Evolutionary conservation across 2,113 vertebrate species (phyloP).

Genomic region (Seriola dumerili): DNA sequence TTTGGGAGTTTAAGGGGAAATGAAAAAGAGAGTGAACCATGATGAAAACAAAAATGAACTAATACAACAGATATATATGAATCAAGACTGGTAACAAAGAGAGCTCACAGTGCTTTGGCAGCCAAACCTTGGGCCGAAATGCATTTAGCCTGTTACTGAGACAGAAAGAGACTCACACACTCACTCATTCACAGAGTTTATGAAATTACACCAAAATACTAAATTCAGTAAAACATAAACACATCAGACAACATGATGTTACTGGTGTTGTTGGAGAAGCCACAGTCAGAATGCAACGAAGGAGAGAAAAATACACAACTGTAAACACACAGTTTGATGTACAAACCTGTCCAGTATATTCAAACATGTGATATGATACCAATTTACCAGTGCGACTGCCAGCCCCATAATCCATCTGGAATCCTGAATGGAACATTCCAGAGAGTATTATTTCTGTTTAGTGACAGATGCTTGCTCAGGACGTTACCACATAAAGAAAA

Average conservation of each 20-base stretch:
- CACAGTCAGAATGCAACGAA: constrained; percentile 10
- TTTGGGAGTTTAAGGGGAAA: constrained; percentile 44
- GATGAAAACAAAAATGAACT: constrained; percentile 19
- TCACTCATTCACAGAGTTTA: constrained; percentile 33
- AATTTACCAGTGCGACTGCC: constrained; percentile 52
- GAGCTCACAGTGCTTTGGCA: constrained; percentile 61
- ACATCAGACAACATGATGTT: constrained; percentile 9
- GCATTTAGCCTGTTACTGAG: constrained; percentile 40
- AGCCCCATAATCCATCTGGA: constrained; percentile 32
- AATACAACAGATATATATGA: constrained; percentile 35
- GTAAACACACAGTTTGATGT: constrained; percentile 50
- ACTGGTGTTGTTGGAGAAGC: neutral
- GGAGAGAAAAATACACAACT: neutral
- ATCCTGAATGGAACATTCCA: constrained; percentile 61
- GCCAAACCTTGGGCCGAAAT: constrained; percentile 40
- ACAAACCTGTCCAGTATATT: constrained; percentile 44
- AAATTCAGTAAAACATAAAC: constrained; percentile 18
- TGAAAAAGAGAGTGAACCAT: constrained; percentile 14
- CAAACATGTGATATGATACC: constrained; percentile 47
- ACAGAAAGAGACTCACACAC: constrained; percentile 12
- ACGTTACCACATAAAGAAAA: constrained; percentile 60
- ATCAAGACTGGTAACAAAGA: constrained; percentile 44
- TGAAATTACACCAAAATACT: constrained; percentile 22
- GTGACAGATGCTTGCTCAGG: constrained; percentile 62
- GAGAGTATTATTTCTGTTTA: constrained; percentile 46